phyloP scores from a whole-genome alignment of 2,797 vertebrate species.

The Eulemur albifrons region DNA sequence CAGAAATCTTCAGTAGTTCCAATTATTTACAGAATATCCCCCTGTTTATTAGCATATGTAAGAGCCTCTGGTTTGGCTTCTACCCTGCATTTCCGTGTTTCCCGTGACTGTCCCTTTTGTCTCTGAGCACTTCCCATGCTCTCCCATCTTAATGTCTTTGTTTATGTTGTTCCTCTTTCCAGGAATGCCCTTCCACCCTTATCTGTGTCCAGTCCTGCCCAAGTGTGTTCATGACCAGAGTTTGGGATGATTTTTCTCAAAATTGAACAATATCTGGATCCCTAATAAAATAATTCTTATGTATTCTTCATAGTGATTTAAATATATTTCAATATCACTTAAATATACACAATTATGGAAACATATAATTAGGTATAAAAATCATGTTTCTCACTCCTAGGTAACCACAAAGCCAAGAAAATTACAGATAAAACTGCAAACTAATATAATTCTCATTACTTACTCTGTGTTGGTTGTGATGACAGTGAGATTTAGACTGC shows the following conservation, averaged over 20 bases:
- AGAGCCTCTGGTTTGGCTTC: background rate
- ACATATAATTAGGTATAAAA: background rate
- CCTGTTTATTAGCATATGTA: background rate
- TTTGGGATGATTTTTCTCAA: background rate
- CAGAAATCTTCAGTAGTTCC: background rate
- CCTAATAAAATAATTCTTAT: background rate
- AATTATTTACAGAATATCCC: background rate
- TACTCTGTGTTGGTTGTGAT: background rate
- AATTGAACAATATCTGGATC: background rate
- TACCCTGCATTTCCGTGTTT: background rate
- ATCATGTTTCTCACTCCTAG: background rate
- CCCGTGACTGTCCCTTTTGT: background rate
- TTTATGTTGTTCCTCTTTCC: background rate
- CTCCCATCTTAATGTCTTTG: background rate
- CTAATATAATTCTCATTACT: background rate
- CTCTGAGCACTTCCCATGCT: background rate
- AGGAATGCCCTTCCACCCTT: background rate
- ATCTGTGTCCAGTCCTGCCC: background rate
- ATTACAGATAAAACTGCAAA: background rate
- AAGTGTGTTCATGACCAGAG: background rate
- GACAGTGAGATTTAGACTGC: background rate
- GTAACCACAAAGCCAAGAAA: background rate
- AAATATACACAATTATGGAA: background rate
- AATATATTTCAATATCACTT: background rate
- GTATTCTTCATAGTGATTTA: background rate